Evolutionary conservation across 2,888 invertebrate species (phyloP), one percentile per base, ranked within the genome.

Genomic region (Plebejus argus): DNA sequence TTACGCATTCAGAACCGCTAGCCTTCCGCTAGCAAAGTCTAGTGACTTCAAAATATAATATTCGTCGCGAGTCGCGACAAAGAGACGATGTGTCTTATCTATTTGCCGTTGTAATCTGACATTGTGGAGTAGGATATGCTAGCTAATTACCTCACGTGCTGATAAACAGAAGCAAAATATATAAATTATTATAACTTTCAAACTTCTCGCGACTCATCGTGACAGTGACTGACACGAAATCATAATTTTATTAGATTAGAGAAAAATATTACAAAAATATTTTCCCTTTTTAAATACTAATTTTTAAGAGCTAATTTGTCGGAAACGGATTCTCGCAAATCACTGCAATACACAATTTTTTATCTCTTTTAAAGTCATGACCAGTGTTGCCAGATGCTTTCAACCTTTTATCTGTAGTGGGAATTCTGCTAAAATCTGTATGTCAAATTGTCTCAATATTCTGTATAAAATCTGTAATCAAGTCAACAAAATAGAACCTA

Each of bases 231-330:
- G 28, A 3, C 56, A 7, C 7, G 1, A 58, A 58, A n/a, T 58
- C 56, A 3, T 20, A 0, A 58, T 58, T 1, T n/a, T 53, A 53
- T 39, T 2, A 20, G 2, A 20, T n/a, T 28, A 28, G 28, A 20
- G 0, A 76, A 80, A 80, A 15, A 49, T 49, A 15, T 49, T 39
- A 39, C 39, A 39, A 39, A 39, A 39, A 39, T 39, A 39, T 39
- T 39, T 39, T 39, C 8, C 39, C 8, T 8, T 39, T 39, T 39
- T n/a, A n/a, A n/a, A n/a, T n/a, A n/a, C n/a, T n/a, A n/a, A n/a
- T n/a, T n/a, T n/a, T n/a, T n/a, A 49, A 49, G 4, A 49, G 49
- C 49, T 12, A 12, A 49, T 12, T 49, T 3, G 0, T 2, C 15
- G 45, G 49, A 3, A 49, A 15, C 15, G 15, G 15, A 49, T 49